Evolutionary conservation across 2,113 vertebrate genomes (phyloP).

Genomic region (Coptodon rendalli): DNA sequence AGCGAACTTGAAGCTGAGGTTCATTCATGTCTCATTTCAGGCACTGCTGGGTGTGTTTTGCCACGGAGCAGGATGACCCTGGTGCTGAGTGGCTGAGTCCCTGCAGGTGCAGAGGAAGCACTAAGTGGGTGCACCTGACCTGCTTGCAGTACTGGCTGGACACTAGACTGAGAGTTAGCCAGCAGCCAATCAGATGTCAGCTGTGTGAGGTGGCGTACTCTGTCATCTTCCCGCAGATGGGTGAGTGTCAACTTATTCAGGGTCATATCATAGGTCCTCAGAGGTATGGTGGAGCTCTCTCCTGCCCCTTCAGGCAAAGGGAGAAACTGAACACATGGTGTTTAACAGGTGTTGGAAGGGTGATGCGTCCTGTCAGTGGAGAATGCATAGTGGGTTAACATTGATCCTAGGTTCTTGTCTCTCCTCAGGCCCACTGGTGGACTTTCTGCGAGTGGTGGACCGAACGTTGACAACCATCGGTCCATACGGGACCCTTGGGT

Average conservation of each 20-base stretch:
- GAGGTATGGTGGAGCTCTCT: background rate
- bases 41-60: slow-evolving; percentile 79
- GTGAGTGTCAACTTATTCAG: slow-evolving; percentile 14
- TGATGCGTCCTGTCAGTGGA: background rate
- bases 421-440: slow-evolving; percentile 69
- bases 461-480: slow-evolving; percentile 64
- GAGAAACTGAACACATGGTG: background rate
- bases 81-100: slow-evolving; percentile 75
- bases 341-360: background rate
- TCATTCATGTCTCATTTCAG: slow-evolving; percentile 9
- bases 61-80: slow-evolving; percentile 70
- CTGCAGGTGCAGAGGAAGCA: slow-evolving; percentile 76
- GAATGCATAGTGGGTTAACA: fast-evolving
- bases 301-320: background rate
- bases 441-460: slow-evolving; percentile 74
- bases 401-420: background rate
- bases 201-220: slow-evolving; percentile 74
- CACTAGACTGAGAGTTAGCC: slow-evolving; percentile 75
- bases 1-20: background rate
- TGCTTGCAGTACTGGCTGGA: slow-evolving; percentile 80
- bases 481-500: slow-evolving; percentile 70
- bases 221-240: slow-evolving; percentile 73
- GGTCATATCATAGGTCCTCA: background rate
- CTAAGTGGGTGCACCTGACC: slow-evolving; percentile 78
- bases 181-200: slow-evolving; percentile 64